Evolutionary conservation across 1,140 invertebrate species (phyloP).

Genomic region (Pentalonia nigronervosa): DNA sequence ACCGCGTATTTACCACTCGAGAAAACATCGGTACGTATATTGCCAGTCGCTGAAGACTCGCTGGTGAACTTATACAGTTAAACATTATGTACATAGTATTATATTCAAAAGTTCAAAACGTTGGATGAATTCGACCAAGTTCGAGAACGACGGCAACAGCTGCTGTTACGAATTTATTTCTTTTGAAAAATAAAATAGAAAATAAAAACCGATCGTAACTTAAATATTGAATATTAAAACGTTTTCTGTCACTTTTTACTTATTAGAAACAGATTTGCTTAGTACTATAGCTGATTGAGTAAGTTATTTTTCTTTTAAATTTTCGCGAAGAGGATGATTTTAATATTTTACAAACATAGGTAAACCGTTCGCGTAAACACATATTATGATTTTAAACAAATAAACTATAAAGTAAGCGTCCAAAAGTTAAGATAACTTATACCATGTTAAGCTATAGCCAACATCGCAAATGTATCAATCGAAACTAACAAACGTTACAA

Average conservation of each 20-base stretch:
- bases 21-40: background rate
- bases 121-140: background rate
- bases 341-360: background rate
- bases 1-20: background rate
- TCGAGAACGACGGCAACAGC: background rate
- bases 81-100: background rate
- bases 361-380: background rate
- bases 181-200: background rate
- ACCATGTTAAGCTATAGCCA: background rate
- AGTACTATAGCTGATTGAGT: background rate
- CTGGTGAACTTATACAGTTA: background rate
- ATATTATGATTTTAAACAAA: background rate
- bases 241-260: background rate
- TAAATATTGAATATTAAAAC: background rate
- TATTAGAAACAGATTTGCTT: background rate
- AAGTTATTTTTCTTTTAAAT: background rate
- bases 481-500: background rate
- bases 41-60: background rate
- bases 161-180: constrained; percentile 6
- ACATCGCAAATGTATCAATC: background rate
- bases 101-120: background rate
- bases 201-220: background rate
- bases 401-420: background rate
- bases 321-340: background rate
- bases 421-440: background rate